Percentiles rank a stretch among this genome's conserved stretches.
phyloP scores from a whole-genome alignment of 2,797 vertebrate genomes.

The Loriculus beryllinus region DNA sequence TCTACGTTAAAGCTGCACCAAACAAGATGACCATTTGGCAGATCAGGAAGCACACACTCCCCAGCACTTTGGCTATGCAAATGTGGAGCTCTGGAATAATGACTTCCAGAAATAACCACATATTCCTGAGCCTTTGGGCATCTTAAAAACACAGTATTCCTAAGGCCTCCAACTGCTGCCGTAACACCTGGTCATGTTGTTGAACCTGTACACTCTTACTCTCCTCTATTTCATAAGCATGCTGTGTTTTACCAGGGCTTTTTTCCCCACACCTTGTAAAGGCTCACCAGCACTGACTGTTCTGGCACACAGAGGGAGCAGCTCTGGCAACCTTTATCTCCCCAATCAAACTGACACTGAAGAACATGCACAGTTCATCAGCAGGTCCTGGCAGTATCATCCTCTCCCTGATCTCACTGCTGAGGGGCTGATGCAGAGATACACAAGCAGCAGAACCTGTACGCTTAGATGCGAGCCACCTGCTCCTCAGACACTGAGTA shows the following conservation, averaged over 20 bases:
- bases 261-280: neutral
- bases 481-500: fast-evolving
- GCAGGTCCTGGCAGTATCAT: neutral
- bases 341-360: neutral
- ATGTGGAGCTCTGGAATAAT: neutral
- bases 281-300: neutral
- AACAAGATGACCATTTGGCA: neutral
- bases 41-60: neutral
- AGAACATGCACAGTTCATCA: neutral
- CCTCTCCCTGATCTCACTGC: neutral
- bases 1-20: neutral
- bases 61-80: neutral
- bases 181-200: neutral
- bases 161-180: neutral
- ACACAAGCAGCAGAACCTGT: neutral
- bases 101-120: neutral
- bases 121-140: neutral
- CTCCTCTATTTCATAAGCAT: fast-evolving
- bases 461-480: neutral
- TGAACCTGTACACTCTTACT: neutral
- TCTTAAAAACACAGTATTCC: neutral
- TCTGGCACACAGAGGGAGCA: neutral
- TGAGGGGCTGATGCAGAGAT: neutral
- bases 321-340: neutral
- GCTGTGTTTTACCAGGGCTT: neutral